Evolutionary conservation across 1,140 invertebrate species (phyloP).

Genomic region (Harpegnathos saltator): DNA sequence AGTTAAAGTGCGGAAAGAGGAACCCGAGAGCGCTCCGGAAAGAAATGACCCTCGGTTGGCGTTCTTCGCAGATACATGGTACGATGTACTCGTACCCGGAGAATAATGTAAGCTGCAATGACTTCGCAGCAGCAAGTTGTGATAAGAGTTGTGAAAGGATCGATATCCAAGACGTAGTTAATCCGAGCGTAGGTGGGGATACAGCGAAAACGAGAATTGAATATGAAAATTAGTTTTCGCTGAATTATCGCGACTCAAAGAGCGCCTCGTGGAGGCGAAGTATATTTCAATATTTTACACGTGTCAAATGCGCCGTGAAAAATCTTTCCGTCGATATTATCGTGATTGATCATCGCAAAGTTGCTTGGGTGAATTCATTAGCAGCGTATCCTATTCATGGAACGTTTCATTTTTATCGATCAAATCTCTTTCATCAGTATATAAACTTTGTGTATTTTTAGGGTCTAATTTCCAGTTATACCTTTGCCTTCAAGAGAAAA

Average conservation of each 20-base stretch:
- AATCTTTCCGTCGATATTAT: too few species aligned
- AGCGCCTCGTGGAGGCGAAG: background rate
- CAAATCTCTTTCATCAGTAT: too few species aligned
- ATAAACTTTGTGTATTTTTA: too few species aligned
- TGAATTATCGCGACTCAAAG: background rate
- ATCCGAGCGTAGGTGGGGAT: background rate
- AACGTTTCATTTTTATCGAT: too few species aligned
- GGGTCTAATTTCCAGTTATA: too few species aligned
- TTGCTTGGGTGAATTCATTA: too few species aligned
- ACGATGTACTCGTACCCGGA: background rate
- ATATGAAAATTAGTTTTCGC: conserved; percentile 10
- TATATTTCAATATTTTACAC: conserved; percentile 14
- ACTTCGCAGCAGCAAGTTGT: background rate
- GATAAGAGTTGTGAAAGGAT: conserved; percentile 16
- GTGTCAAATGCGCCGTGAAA: too few species aligned
- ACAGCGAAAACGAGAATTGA: background rate
- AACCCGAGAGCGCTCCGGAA: conserved; percentile 1
- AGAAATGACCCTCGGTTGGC: background rate
- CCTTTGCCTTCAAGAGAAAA: too few species aligned
- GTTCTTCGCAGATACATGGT: conserved; percentile 10
- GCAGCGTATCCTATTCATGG: too few species aligned
- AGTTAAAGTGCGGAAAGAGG: background rate
- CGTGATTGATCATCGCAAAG: too few species aligned
- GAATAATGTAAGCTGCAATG: conserved; percentile 19
- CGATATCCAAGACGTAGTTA: conserved; percentile 23